These are phyloP conservation scores for Saguinus imperator DNA, from an alignment of 2,113 vertebrate species.

Conservation along the genomic window DNA sequence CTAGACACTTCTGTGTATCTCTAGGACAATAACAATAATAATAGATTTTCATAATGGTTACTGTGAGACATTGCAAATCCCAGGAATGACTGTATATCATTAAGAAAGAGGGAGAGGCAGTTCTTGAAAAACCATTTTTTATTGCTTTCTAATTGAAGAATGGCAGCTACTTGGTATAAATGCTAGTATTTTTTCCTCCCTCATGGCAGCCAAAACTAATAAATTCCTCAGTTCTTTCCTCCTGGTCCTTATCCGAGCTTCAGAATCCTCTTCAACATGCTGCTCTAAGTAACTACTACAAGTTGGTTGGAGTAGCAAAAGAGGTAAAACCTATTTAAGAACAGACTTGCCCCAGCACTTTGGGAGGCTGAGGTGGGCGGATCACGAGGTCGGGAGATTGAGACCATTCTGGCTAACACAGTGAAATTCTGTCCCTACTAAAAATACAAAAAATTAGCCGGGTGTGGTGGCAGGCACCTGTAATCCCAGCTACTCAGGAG, in stretches of 20 bases:
- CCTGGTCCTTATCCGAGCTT: background rate
- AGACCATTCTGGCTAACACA: no score
- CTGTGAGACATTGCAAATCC: background rate
- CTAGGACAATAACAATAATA: conserved; percentile 27
- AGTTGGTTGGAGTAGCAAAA: background rate
- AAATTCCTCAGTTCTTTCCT: background rate
- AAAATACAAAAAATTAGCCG: no score
- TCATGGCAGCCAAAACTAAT: background rate
- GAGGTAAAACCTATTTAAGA: background rate
- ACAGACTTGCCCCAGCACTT: background rate
- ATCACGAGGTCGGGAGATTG: no score
- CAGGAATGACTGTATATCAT: conserved; percentile 14
- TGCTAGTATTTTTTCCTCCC: background rate
- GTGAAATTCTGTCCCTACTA: no score
- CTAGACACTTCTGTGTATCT: background rate
- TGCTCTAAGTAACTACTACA: background rate
- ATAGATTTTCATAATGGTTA: conserved; percentile 47
- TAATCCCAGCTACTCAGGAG: no score
- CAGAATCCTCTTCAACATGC: background rate
- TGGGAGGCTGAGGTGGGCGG: no score
- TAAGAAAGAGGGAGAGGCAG: background rate
- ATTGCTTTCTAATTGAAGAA: conserved; percentile 35
- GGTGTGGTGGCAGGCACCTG: no score
- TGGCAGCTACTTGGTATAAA: background rate
- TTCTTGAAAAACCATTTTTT: conserved; percentile 20